Base-by-base conservation (phyloP, 2,797 vertebrate species). In the Chelon labrosus region DNA sequence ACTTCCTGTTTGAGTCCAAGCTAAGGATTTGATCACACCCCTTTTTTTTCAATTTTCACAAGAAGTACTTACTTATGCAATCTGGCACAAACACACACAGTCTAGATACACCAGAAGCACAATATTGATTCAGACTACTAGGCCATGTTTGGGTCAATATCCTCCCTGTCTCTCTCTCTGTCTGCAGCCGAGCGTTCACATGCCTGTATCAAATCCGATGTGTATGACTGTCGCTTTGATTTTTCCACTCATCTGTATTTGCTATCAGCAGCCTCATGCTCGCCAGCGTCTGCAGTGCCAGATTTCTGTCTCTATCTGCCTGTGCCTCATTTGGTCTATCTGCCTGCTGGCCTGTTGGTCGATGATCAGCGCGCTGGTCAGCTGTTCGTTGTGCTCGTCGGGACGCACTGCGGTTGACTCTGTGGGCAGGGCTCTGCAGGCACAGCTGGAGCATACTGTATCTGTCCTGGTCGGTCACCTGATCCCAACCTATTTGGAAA, bases 201-300 rank as follows among this genome's bases (percentile, higher is more conserved):
- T 50, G 77, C 64, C 85, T 70, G 75, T 82, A 80, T 91, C 84
- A 89, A 90, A 90, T 89, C 88, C 84, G 58, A 88, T 87, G 85
- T 82, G 85, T 86, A 85, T 82, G 82, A 89, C 86, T 83, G 87
- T 83, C 72, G 10, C 86, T 91, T 92, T 91, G 91, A 93, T 92
- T 93, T 91, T 92, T 93, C 91, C 91, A 88, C 84, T 88, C 75
- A 25, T 91, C 85, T 70, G 81, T 88, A 75, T 83, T 83, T 63
- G 85, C 79, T 78, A 44, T 60, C 66, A 79, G 82, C 25, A 27
- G 25, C 84, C 49, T 78, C 63, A 60, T 49, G 55, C 70, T 64
- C 7, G 41, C 56, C 54, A 61, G 55, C 73, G 58, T 85, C 75
- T 79, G 60, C 38, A 17, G 55, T 22, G 69, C 62, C 79, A 81